These are phyloP conservation scores for Leucozona laternaria DNA, from an alignment of 2,888 invertebrate genomes.

Conservation along the genomic window DNA sequence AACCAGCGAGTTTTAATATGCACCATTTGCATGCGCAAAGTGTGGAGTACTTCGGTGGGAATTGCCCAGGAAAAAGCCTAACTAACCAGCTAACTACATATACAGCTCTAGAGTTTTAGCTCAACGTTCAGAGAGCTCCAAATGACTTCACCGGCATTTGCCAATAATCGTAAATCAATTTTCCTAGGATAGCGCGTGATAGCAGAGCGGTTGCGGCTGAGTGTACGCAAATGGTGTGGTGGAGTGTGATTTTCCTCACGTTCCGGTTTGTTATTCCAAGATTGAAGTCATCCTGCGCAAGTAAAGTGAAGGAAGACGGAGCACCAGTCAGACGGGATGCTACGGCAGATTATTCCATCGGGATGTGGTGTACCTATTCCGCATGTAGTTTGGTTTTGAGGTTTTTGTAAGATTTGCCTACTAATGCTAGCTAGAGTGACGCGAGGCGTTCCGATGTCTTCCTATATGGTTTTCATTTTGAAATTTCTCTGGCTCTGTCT, in stretches of 20 bases:
- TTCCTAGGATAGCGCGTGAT: conserved; percentile 69
- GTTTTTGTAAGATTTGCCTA: conserved; percentile 53
- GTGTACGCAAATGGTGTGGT: conserved; percentile 34
- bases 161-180: conserved; percentile 76
- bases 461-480: not conserved
- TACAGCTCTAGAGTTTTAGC: conserved; percentile 47
- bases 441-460: conserved; percentile 54
- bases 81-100: conserved; percentile 60
- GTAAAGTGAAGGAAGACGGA: not conserved
- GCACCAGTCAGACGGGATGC: conserved; percentile 61
- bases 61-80: conserved; percentile 69
- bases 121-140: conserved; percentile 59
- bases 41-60: conserved; percentile 46
- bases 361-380: conserved; percentile 44
- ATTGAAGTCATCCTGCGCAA: conserved; percentile 1
- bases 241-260: conserved; percentile 70
- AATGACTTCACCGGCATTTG: conserved; percentile 75
- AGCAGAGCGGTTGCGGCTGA: conserved; percentile 18
- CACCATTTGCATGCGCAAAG: conserved; percentile 63
- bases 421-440: conserved; percentile 52
- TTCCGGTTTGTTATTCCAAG: conserved; percentile 59
- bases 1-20: conserved; percentile 50
- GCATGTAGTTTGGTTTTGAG: conserved; percentile 2
- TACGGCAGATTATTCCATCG: conserved; percentile 47
- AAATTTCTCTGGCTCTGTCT: not conserved